These are phyloP conservation scores for Brachionichthys hirsutus DNA, from an alignment of 2,113 vertebrate species.

Conservation along the genomic window DNA sequence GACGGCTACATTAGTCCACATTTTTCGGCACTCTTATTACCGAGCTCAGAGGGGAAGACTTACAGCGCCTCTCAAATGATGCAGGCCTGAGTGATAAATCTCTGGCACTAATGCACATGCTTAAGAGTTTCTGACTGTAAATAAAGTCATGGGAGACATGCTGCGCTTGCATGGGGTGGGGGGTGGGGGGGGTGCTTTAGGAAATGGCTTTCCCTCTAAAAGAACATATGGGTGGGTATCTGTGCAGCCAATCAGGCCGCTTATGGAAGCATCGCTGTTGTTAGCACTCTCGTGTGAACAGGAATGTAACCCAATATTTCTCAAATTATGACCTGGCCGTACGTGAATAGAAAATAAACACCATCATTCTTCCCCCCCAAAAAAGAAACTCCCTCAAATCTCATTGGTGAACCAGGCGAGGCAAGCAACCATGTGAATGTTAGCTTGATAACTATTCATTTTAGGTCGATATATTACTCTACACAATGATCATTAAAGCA, in stretches of 20 bases:
- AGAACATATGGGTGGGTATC: conserved; percentile 52
- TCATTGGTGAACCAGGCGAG: background rate
- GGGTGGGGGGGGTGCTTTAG: conserved; percentile 58
- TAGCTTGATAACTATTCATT: conserved; percentile 43
- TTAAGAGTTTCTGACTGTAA: conserved; percentile 73
- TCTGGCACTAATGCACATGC: conserved; percentile 64
- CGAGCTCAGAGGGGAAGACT: conserved; percentile 60
- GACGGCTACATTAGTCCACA: conserved; percentile 57
- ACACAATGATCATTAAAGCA: conserved; percentile 70
- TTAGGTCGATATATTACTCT: conserved; percentile 67
- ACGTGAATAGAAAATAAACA: conserved; percentile 4
- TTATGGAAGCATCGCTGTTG: conserved; percentile 8
- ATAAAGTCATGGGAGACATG: conserved; percentile 70
- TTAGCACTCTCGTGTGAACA: conserved; percentile 6
- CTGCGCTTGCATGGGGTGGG: conserved; percentile 50
- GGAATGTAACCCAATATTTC: conserved; percentile 6
- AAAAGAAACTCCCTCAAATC: background rate
- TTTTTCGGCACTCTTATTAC: conserved; percentile 69
- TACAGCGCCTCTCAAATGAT: conserved; percentile 70
- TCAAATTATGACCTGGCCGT: conserved; percentile 13
- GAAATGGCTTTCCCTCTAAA: conserved; percentile 45
- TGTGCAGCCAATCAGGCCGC: conserved; percentile 59
- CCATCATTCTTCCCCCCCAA: background rate
- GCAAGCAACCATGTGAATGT: conserved; percentile 26
- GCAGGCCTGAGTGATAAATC: conserved; percentile 72